phyloP scores from a whole-genome alignment of 2,888 invertebrate genomes.

The Epicampocera succincta region DNA sequence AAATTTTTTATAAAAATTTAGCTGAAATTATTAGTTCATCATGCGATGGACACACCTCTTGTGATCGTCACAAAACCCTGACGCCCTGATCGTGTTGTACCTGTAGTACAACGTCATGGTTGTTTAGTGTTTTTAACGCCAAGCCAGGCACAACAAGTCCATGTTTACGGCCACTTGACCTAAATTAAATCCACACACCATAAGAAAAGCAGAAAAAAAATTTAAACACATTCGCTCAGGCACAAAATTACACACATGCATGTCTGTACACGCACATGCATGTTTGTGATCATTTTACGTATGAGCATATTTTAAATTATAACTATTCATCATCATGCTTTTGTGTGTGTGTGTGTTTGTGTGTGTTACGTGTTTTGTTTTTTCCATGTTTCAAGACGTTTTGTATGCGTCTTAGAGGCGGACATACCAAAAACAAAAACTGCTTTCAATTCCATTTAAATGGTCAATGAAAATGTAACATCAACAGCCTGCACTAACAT shows the following conservation, averaged over 20 bases:
- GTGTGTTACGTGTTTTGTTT: not conserved
- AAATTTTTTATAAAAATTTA: not conserved
- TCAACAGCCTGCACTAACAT: conserved; percentile 1
- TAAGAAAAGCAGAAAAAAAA: not conserved
- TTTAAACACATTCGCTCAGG: no score
- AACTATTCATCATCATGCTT: conserved; percentile 53
- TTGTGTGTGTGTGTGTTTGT: not conserved
- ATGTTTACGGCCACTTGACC: conserved; percentile 53
- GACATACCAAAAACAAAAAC: conserved; percentile 32
- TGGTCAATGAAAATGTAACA: conserved; percentile 12
- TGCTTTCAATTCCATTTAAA: conserved; percentile 28
- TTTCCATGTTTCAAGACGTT: not conserved
- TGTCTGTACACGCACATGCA: not conserved
- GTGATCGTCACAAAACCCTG: conserved; percentile 42
- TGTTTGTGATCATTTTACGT: not conserved
- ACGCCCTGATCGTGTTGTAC: conserved; percentile 25
- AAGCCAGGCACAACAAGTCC: conserved; percentile 5
- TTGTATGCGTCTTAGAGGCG: conserved; percentile 43
- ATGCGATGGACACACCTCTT: conserved; percentile 57
- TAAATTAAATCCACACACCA: conserved; percentile 55
- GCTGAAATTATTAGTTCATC: conserved; percentile 60
- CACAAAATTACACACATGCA: conserved; percentile 5
- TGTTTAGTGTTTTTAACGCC: conserved; percentile 40
- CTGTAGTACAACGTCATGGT: conserved; percentile 37
- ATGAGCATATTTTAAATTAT: conserved; percentile 6